Evolutionary conservation across 2,888 invertebrate species (phyloP), one percentile per base, ranked within the genome.

Genomic region (Acanthacorydalis orientalis): DNA sequence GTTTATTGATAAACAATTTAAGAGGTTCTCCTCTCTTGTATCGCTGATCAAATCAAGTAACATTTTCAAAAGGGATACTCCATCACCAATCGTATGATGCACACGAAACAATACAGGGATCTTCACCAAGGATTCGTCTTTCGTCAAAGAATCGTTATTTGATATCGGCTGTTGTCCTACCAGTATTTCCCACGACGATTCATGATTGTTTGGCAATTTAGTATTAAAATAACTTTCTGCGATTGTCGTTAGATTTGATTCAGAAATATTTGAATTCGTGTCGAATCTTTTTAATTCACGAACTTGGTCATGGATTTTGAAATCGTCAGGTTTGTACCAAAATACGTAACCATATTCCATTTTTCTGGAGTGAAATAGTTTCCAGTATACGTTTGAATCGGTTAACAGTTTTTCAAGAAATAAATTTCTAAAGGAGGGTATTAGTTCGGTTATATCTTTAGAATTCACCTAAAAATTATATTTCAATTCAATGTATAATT

Each of bases 81-180:
- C 74, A 53, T 75, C 74, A 1, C 73, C 74, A 1, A 75, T 56
- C 6, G 71, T 64, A 57, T 75, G 74, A 56, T 75, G 74, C 46
- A 74, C 63, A 49, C 73, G 65, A 52, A 74, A 69, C 48, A 75
- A 56, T 33, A 75, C 59, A 1, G 70, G 70, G 40, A 38, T 38
- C 16, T 46, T 31, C 12, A n/a, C 32, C 15, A 23, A 33, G 14
- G 37, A 41, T 15, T 44, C 39, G 16, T 15, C 4, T 32, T 37
- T 12, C 56, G 57, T 52, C 53, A 56, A 43, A 48, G 47, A 47
- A 60, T 50, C 51, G 48, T 47, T 47, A 50, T 50, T 44, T 47
- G 53, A 43, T 10, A 57, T 50, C 0, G 56, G 53, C 44, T 57
- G 53, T 35, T 53, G 51, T 4, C 64, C 68, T 2, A 75, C 59